Conservation (phyloP, 2,888 invertebrate genomes). For the Himalopsyche japonica region DNA sequence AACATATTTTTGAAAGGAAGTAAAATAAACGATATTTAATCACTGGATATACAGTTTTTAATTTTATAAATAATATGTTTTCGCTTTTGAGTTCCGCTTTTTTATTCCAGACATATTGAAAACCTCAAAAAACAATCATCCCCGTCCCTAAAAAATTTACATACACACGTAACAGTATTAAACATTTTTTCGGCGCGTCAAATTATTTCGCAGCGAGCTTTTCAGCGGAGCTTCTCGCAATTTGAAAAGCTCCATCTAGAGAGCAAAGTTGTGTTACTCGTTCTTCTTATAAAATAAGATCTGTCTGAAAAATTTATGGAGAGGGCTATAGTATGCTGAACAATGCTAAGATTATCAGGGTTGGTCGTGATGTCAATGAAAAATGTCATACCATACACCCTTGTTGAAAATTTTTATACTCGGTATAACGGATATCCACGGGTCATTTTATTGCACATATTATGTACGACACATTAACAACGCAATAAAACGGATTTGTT, state of each 20-base stretch:
- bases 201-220: neutral
- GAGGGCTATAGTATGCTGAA: neutral
- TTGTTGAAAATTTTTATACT: too few relatives aligned
- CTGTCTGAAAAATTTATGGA: constrained; percentile 28
- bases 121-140: neutral
- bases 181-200: neutral
- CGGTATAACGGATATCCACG: too few relatives aligned
- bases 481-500: too few relatives aligned
- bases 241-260: neutral
- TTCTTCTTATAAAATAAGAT: constrained; percentile 29
- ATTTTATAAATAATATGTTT: too few relatives aligned
- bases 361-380: neutral
- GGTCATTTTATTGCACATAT: too few relatives aligned
- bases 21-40: too few relatives aligned
- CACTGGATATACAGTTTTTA: too few relatives aligned
- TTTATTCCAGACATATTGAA: neutral
- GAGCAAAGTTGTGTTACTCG: constrained; percentile 29
- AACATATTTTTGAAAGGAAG: too few relatives aligned
- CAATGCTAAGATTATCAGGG: neutral
- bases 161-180: neutral
- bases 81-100: too few relatives aligned
- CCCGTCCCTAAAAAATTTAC: neutral
- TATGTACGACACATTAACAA: too few relatives aligned
- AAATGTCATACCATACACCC: neutral
- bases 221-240: neutral